These are phyloP conservation scores for Synanthedon myopaeformis DNA, from an alignment of 2,888 invertebrate species.

Conservation along the genomic window DNA sequence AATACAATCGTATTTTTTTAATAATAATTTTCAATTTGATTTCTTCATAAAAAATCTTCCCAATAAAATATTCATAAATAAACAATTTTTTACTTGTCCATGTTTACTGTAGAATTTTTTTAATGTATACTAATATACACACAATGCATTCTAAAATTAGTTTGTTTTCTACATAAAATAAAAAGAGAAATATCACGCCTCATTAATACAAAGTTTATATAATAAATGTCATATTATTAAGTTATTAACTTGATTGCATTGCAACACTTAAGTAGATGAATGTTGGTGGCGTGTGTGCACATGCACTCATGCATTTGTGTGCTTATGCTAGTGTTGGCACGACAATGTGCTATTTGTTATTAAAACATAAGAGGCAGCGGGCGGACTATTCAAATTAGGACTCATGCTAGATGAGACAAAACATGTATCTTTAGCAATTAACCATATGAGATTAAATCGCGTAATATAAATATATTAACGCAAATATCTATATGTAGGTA, in stretches of 20 bases:
- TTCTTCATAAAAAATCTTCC: no score
- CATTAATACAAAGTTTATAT: neutral
- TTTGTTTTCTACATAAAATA: neutral
- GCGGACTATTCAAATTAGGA: neutral
- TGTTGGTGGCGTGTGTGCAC: neutral
- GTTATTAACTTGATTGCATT: constrained; percentile 2
- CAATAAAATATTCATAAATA: no score
- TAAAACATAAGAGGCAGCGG: neutral
- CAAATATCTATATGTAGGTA: no score
- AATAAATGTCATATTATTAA: neutral
- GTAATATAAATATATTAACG: no score
- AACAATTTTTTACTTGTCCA: no score
- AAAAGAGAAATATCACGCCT: neutral
- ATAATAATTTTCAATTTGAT: no score
- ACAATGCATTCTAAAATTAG: neutral
- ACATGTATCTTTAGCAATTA: no score
- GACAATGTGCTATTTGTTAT: neutral
- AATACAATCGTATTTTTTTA: no score
- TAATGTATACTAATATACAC: no score
- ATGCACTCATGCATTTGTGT: neutral
- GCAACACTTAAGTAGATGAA: neutral
- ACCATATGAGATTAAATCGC: no score
- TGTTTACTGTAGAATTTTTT: no score
- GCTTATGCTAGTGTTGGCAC: neutral
- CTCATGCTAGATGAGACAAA: no score